Conservation (phyloP, 2,113 vertebrate species). For the Austrofundulus limnaeus region DNA sequence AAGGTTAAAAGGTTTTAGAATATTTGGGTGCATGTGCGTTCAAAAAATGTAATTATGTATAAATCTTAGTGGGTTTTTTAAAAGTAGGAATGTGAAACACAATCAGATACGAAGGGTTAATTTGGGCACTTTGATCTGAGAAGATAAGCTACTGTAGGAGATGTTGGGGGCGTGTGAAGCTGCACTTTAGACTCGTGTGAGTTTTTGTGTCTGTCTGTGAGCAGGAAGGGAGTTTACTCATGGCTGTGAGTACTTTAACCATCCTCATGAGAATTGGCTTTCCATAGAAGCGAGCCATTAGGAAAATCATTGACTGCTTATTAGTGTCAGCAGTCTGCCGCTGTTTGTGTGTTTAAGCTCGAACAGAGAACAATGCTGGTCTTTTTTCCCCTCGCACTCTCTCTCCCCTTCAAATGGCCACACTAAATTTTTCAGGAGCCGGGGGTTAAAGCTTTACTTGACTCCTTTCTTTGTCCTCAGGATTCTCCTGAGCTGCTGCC, state of each 20-base stretch:
- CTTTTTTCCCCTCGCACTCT: slow-evolving; percentile 28
- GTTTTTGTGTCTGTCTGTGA: slow-evolving; percentile 10
- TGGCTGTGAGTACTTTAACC: slow-evolving; percentile 60
- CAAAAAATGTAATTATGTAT: background rate
- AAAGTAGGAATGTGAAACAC: background rate
- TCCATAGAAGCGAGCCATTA: slow-evolving; percentile 60
- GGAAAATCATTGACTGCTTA: slow-evolving; percentile 69
- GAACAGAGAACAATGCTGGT: slow-evolving; percentile 65
- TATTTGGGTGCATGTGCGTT: background rate
- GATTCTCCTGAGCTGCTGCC: slow-evolving; percentile 31
- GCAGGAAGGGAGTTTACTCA: slow-evolving; percentile 27
- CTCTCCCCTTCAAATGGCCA: slow-evolving; percentile 12
- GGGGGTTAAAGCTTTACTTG: slow-evolving; percentile 6
- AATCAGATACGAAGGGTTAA: slow-evolving; percentile 15
- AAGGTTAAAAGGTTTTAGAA: slow-evolving; percentile 11
- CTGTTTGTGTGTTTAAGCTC: slow-evolving; percentile 30
- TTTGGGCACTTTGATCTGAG: slow-evolving; percentile 23
- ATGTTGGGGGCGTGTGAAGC: slow-evolving; percentile 21
- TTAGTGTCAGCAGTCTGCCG: slow-evolving; percentile 62
- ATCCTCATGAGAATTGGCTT: slow-evolving; percentile 61
- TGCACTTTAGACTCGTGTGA: slow-evolving; percentile 20
- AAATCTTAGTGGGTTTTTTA: background rate
- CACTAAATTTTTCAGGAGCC: background rate
- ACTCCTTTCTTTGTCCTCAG: slow-evolving; percentile 41
- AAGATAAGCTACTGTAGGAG: slow-evolving; percentile 28